Conservation (phyloP, 1,140 invertebrate genomes). For the Zaprionus inermis region DNA sequence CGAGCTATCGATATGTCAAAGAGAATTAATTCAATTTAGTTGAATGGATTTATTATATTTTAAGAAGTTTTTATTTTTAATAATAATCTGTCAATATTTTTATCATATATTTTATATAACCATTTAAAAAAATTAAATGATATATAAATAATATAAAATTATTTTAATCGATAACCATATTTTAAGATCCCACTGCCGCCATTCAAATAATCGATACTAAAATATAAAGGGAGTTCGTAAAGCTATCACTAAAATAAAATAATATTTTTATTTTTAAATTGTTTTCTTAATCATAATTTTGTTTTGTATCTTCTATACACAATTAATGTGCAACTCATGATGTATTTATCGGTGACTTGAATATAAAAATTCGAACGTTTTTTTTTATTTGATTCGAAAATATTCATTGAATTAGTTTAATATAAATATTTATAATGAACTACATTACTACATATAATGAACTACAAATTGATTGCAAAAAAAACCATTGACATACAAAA, state of each 20-base stretch:
- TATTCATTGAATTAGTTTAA: background rate
- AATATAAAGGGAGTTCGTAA: background rate
- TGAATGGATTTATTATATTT: background rate
- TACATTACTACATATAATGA: no score
- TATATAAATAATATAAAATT: background rate
- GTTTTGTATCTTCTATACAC: background rate
- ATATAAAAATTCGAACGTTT: no score
- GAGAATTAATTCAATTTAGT: background rate
- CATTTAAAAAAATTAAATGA: background rate
- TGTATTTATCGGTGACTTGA: no score
- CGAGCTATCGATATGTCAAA: constrained; percentile 39
- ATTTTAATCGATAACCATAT: background rate
- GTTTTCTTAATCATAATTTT: background rate
- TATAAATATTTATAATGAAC: no score
- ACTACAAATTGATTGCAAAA: no score
- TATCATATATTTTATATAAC: background rate
- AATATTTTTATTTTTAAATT: background rate
- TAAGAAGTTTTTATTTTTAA: background rate
- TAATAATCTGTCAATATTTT: background rate
- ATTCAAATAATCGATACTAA: background rate
- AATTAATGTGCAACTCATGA: no score
- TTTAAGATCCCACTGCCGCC: background rate
- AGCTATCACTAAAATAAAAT: background rate
- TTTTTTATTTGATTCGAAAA: no score
- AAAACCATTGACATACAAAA: no score